Evolutionary conservation across 2,113 vertebrate species (phyloP).

Genomic region (Dromiciops gliroides): DNA sequence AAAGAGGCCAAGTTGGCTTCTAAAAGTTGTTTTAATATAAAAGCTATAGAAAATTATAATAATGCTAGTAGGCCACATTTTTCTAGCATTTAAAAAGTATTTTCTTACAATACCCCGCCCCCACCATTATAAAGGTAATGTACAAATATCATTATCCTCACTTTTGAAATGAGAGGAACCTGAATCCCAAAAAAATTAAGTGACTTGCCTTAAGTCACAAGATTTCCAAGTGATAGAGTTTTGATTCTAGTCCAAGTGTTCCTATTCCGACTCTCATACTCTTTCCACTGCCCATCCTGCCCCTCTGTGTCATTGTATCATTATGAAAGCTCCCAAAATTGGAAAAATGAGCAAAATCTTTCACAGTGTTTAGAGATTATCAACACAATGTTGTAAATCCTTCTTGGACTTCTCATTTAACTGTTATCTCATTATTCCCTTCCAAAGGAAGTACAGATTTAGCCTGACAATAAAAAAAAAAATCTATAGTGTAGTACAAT

Average conservation of each 20-base stretch:
- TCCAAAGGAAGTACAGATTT: constrained; percentile 76
- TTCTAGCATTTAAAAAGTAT: not conserved
- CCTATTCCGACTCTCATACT: not conserved
- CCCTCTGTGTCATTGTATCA: not conserved
- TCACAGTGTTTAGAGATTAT: constrained; percentile 8
- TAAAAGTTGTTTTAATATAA: not conserved
- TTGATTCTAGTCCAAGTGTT: not conserved
- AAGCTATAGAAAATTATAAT: not conserved
- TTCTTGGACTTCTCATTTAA: constrained; percentile 75
- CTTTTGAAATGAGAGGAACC: not conserved
- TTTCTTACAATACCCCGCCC: not conserved
- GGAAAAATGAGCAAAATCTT: constrained; percentile 54
- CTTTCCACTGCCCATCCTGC: not conserved
- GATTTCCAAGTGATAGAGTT: not conserved
- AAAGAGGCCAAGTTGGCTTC: not conserved
- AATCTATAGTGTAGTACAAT: constrained; percentile 76
- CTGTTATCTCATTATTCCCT: constrained; percentile 75
- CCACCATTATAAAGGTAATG: not conserved
- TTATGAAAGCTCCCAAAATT: constrained; percentile 6
- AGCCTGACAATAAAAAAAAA: constrained; percentile 81
- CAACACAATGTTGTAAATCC: constrained; percentile 52
- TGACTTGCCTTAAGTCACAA: not conserved
- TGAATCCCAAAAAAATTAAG: not conserved
- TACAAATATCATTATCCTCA: constrained; percentile 1
- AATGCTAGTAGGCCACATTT: not conserved